These are phyloP conservation scores for Onychorhynchus coronatus DNA, from an alignment of 2,113 vertebrate genomes.

Conservation along the genomic window DNA sequence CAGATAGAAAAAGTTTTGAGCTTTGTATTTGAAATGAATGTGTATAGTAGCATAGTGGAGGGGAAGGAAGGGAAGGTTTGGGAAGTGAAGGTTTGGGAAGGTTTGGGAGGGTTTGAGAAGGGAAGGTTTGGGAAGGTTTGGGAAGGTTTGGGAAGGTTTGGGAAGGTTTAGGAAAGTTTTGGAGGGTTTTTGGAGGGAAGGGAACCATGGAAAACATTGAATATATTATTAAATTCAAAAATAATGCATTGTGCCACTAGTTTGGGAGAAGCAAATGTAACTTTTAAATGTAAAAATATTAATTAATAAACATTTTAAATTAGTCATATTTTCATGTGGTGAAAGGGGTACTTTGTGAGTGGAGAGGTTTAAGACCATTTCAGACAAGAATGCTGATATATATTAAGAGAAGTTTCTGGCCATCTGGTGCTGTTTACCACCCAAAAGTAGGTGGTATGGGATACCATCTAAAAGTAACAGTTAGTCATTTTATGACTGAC, in stretches of 20 bases:
- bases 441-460: neutral
- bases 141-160: too few species aligned
- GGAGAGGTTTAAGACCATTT: neutral
- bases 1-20: neutral
- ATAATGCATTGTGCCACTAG: neutral
- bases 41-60: neutral
- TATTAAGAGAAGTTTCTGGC: neutral
- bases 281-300: neutral
- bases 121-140: too few species aligned
- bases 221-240: neutral
- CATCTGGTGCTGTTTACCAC: neutral
- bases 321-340: neutral
- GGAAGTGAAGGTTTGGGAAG: too few species aligned
- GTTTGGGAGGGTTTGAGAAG: too few species aligned
- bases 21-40: neutral
- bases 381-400: neutral
- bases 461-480: neutral
- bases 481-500: neutral
- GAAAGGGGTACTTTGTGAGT: neutral
- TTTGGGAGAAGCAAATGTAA: neutral
- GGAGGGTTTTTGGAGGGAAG: too few species aligned
- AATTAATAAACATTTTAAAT: neutral
- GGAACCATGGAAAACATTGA: neutral
- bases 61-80: too few species aligned
- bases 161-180: too few species aligned